Percentiles rank a stretch among this genome's conserved stretches.
These are phyloP conservation scores for Trididemnum miniatum DNA, from an alignment of 23 tunicate genomes.

Conservation along the genomic window DNA sequence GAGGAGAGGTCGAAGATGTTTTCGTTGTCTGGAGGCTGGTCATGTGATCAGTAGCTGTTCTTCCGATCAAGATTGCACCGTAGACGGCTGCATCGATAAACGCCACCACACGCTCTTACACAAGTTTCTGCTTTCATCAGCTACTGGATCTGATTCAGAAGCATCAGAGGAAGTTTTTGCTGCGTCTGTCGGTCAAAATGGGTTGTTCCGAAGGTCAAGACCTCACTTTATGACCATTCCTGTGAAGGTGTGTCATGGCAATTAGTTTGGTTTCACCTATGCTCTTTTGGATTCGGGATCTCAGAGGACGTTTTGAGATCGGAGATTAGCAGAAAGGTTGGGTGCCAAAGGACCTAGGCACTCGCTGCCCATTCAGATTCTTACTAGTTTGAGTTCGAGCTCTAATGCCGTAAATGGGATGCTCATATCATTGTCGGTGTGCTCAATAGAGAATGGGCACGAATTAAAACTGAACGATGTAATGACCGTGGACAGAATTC, in stretches of 20 bases:
- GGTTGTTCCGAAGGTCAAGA: no score
- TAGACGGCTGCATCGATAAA: background rate
- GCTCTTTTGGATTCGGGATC: background rate
- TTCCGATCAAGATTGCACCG: background rate
- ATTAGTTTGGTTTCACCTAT: background rate
- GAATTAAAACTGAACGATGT: background rate
- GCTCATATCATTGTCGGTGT: background rate
- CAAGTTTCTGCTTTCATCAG: background rate
- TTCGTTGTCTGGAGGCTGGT: background rate
- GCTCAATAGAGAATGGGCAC: background rate
- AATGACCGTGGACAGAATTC: background rate
- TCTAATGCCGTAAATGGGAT: background rate
- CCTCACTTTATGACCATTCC: background rate
- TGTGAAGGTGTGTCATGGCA: background rate
- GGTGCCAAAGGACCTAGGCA: background rate
- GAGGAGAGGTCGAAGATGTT: background rate
- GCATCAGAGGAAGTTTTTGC: background rate
- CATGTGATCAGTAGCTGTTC: background rate
- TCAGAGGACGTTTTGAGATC: no score
- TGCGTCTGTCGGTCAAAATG: no score
- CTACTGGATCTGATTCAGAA: background rate
- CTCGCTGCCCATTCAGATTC: background rate
- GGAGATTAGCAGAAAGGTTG: background rate
- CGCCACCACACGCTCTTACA: background rate
- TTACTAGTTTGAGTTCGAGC: background rate